phyloP scores from a whole-genome alignment of 2,113 vertebrate genomes.

The Dasyornis broadbenti region DNA sequence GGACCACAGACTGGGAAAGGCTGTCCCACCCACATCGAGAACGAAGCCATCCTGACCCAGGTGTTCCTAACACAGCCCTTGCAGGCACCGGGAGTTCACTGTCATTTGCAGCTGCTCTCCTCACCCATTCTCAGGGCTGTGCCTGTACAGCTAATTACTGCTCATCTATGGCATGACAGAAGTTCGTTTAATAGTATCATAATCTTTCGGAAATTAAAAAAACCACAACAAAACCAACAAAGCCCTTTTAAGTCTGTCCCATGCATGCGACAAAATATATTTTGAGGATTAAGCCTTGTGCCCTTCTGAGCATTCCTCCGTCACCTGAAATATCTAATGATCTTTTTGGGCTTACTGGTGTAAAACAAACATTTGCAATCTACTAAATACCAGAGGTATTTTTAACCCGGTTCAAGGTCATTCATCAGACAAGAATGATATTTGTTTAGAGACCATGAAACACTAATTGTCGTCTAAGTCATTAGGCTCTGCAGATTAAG shows the following conservation, averaged over 20 bases:
- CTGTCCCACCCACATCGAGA: not conserved
- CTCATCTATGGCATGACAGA: not conserved
- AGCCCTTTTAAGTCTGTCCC: not conserved
- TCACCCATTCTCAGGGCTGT: not conserved
- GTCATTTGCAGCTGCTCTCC: not conserved
- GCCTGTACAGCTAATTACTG: not conserved
- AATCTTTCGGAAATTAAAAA: too few species aligned
- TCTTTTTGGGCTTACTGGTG: not conserved
- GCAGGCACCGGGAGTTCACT: not conserved
- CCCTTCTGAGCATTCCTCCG: not conserved
- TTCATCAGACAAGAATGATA: not conserved
- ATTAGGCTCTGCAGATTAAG: constrained; percentile 50
- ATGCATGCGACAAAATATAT: not conserved
- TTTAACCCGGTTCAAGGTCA: constrained; percentile 12
- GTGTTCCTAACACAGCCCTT: not conserved
- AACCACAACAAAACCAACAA: too few species aligned
- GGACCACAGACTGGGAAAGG: not conserved
- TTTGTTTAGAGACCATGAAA: not conserved
- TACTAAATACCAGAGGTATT: not conserved
- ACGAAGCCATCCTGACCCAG: not conserved
- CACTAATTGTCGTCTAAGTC: constrained; percentile 40
- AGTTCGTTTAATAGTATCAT: not conserved
- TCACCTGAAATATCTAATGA: not conserved
- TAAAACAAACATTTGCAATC: not conserved
- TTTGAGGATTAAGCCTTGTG: not conserved